A percentile compares a stretch with the other conserved stretches of the same genome.
phyloP scores from a whole-genome alignment of 2,888 invertebrate genomes.

The Matsumyia berberina region DNA sequence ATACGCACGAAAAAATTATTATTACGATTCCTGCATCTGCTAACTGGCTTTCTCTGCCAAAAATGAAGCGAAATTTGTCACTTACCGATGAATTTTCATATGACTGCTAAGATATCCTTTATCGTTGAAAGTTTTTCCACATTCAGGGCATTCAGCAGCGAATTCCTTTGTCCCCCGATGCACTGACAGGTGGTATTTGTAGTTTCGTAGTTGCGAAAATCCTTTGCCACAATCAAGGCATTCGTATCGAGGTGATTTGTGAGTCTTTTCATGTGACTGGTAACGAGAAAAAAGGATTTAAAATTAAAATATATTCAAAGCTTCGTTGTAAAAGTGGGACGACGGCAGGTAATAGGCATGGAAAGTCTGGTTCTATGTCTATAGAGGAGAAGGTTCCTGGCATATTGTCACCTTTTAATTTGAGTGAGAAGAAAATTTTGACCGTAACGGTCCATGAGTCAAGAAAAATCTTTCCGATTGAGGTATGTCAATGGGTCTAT shows the following conservation, averaged over 20 bases:
- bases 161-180: conserved; percentile 94
- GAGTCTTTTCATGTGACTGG: conserved; percentile 84
- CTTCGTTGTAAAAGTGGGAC: too few species aligned
- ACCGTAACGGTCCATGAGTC: too few species aligned
- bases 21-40: too few species aligned
- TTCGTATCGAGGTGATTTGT: conserved; percentile 86
- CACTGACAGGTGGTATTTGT: conserved; percentile 92
- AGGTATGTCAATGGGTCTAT: too few species aligned
- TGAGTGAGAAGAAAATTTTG: too few species aligned
- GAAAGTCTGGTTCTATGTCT: too few species aligned
- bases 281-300: conserved; percentile 53
- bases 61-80: background rate
- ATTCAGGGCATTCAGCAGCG: conserved; percentile 88
- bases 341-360: too few species aligned
- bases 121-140: conserved; percentile 93
- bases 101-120: conserved; percentile 93
- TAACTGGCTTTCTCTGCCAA: too few species aligned
- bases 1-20: too few species aligned
- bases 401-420: too few species aligned
- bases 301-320: background rate
- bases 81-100: conserved; percentile 91
- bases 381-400: too few species aligned
- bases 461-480: too few species aligned
- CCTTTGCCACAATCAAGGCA: conserved; percentile 92
- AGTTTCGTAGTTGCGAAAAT: conserved; percentile 93